A percentile compares a stretch with the other conserved stretches of the same genome.
Conservation (phyloP, 2,888 invertebrate species). For the Pardosa pseudoannulata region DNA sequence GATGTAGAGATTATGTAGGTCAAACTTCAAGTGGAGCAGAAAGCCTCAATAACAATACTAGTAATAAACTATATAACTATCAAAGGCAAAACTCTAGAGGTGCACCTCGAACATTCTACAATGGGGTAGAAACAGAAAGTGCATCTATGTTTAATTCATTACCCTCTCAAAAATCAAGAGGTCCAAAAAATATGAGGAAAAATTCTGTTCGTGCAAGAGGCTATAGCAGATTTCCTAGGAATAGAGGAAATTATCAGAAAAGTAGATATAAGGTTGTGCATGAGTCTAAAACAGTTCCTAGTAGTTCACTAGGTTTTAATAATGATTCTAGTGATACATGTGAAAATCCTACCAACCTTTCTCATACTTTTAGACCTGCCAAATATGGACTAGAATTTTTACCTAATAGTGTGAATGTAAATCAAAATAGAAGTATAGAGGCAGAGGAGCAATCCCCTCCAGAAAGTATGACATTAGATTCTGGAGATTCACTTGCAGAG, state of each 20-base stretch:
- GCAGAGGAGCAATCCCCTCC: too few relatives aligned
- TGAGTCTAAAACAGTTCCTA: neutral
- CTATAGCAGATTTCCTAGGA: too few relatives aligned
- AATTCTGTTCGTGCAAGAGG: too few relatives aligned
- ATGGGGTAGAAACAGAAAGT: slow-evolving; percentile 1
- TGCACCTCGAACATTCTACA: neutral
- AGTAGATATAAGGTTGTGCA: too few relatives aligned
- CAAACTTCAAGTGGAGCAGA: too few relatives aligned
- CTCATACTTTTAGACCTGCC: neutral
- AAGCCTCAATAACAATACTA: too few relatives aligned
- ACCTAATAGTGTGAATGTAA: neutral
- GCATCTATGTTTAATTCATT: neutral
- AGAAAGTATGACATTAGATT: too few relatives aligned
- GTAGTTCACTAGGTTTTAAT: neutral
- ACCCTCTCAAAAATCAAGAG: neutral
- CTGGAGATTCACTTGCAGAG: too few relatives aligned
- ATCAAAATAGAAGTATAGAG: neutral
- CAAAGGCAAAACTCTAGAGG: too few relatives aligned
- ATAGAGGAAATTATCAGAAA: too few relatives aligned
- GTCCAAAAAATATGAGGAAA: neutral
- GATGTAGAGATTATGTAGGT: too few relatives aligned
- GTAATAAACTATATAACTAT: too few relatives aligned
- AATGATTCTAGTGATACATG: neutral
- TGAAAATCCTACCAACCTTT: neutral
- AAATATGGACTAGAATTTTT: neutral